These are phyloP conservation scores for Neria commutata DNA, from an alignment of 2,888 invertebrate genomes.

Conservation along the genomic window DNA sequence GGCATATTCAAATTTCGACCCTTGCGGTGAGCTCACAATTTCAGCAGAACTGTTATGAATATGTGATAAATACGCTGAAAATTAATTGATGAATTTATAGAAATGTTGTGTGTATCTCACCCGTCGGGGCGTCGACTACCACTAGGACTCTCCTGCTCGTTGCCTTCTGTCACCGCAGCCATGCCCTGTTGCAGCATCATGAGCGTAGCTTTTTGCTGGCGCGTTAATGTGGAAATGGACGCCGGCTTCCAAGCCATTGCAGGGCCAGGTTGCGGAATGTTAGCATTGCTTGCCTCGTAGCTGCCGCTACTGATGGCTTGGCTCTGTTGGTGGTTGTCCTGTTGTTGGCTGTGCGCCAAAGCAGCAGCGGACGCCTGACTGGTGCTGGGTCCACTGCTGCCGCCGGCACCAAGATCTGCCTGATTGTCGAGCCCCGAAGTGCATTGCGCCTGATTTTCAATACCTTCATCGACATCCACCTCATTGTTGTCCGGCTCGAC, in stretches of 20 bases:
- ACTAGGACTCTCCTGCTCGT: slow-evolving; percentile 77
- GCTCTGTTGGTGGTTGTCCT: slow-evolving; percentile 66
- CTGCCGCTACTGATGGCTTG: slow-evolving; percentile 82
- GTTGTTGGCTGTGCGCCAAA: slow-evolving; percentile 41
- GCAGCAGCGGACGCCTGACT: slow-evolving; percentile 36
- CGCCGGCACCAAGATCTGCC: slow-evolving; percentile 62
- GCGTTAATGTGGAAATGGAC: slow-evolving; percentile 48
- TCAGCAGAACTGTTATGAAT: slow-evolving; percentile 72
- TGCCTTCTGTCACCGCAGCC: slow-evolving; percentile 68
- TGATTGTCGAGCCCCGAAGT: slow-evolving; percentile 59
- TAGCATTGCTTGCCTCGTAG: slow-evolving; percentile 66
- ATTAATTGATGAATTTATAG: background rate
- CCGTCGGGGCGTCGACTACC: slow-evolving; percentile 49
- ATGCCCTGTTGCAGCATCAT: slow-evolving; percentile 46
- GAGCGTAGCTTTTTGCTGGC: slow-evolving; percentile 51
- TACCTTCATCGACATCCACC: slow-evolving; percentile 69
- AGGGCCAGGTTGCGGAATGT: slow-evolving; percentile 38
- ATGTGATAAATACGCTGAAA: background rate
- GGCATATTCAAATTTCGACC: slow-evolving; percentile 70
- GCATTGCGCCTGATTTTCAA: slow-evolving; percentile 68
- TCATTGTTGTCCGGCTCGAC: slow-evolving; percentile 68
- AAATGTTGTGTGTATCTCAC: slow-evolving; percentile 30
- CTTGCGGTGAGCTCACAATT: slow-evolving; percentile 83
- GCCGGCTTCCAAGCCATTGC: slow-evolving; percentile 53
- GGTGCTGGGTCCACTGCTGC: slow-evolving; percentile 47